A percentile compares a stretch with the other conserved stretches of the same genome.
Conservation (phyloP, 2,888 invertebrate genomes). For the Sialis fuliginosa region DNA sequence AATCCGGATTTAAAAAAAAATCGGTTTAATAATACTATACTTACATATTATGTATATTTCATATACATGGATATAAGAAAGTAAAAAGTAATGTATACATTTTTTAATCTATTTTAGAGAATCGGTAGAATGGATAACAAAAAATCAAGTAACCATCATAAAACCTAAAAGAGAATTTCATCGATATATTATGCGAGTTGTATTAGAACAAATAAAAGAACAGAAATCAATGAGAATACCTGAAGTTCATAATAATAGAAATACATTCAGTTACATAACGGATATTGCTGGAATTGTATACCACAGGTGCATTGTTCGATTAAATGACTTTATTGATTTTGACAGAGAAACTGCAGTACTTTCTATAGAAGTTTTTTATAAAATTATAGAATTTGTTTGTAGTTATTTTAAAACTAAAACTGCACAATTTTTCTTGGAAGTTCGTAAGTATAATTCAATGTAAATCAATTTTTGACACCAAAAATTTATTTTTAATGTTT, state of each 20-base stretch:
- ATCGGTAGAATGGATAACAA: slow-evolving; percentile 32
- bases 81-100: no score
- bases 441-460: slow-evolving; percentile 20
- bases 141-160: slow-evolving; percentile 30
- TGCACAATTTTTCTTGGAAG: slow-evolving; percentile 24
- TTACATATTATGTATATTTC: no score
- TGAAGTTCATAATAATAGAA: slow-evolving; percentile 17
- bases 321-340: slow-evolving; percentile 34
- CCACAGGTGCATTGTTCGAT: slow-evolving; percentile 28
- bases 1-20: no score
- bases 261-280: slow-evolving; percentile 18
- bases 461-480: not conserved
- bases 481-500: not conserved
- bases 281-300: slow-evolving; percentile 22
- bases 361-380: slow-evolving; percentile 40
- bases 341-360: slow-evolving; percentile 33
- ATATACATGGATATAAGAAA: no score
- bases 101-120: slow-evolving; percentile 21
- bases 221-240: slow-evolving; percentile 21
- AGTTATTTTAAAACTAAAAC: slow-evolving; percentile 20
- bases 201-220: slow-evolving; percentile 23
- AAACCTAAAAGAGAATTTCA: slow-evolving; percentile 36
- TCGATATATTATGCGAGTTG: slow-evolving; percentile 32
- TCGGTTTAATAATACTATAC: no score
- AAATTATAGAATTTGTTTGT: slow-evolving; percentile 23